phyloP scores from a whole-genome alignment of 2,797 vertebrate species.

The Chiropotes sagulatus region DNA sequence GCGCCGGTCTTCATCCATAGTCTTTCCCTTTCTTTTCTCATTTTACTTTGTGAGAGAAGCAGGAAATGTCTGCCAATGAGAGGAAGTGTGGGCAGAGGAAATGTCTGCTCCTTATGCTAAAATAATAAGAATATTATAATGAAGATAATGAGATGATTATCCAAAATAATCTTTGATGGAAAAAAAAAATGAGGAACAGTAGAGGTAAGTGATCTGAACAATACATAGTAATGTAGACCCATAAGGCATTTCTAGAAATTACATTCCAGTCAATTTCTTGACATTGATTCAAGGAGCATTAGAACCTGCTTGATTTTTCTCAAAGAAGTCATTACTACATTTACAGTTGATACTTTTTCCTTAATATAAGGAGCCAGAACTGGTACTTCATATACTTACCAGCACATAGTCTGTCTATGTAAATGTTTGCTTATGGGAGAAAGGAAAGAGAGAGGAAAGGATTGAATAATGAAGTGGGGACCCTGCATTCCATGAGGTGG shows the following conservation, averaged over 20 bases:
- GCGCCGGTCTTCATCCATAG: rapidly evolving
- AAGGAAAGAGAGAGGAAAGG: background rate
- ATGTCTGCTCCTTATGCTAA: background rate
- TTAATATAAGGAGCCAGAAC: background rate
- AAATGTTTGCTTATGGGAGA: background rate
- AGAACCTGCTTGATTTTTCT: background rate
- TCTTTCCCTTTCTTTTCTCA: background rate
- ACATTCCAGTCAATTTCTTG: background rate
- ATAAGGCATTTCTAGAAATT: background rate
- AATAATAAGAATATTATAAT: background rate
- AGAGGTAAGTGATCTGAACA: background rate
- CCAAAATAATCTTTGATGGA: background rate
- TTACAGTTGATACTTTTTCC: background rate
- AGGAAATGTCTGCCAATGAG: background rate
- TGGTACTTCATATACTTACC: background rate
- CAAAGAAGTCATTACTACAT: background rate
- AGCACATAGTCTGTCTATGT: too few species aligned
- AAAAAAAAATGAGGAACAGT: background rate
- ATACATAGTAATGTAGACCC: background rate
- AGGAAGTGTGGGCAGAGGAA: background rate
- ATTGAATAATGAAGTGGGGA: rapidly evolving
- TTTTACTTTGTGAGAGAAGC: background rate
- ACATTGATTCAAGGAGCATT: background rate
- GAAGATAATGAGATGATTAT: background rate
- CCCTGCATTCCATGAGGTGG: rapidly evolving